phyloP scores from a whole-genome alignment of 1,140 invertebrate genomes.

The Galendromus occidentalis region DNA sequence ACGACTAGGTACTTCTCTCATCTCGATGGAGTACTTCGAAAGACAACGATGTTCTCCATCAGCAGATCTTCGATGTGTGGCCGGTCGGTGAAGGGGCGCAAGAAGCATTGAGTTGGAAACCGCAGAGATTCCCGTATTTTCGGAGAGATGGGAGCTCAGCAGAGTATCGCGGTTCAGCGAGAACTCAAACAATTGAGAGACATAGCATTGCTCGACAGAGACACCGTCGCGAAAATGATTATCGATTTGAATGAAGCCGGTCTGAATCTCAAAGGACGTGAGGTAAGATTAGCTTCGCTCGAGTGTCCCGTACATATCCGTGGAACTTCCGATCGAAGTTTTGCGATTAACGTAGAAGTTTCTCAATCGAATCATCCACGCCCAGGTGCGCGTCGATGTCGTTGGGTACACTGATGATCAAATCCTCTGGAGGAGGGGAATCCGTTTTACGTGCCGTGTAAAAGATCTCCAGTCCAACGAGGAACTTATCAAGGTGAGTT shows the following conservation, averaged over 20 bases:
- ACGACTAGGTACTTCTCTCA: too few relatives aligned
- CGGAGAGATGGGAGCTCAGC: neutral
- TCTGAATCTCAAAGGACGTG: neutral
- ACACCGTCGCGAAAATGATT: neutral
- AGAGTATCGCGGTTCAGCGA: neutral
- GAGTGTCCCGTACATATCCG: too few relatives aligned
- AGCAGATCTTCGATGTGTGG: too few relatives aligned
- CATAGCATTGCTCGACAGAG: neutral
- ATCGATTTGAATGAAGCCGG: slow-evolving; percentile 6
- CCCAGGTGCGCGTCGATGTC: neutral
- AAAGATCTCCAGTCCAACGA: neutral
- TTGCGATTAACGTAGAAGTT: neutral
- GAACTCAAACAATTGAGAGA: neutral
- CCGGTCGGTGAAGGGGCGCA: too few relatives aligned
- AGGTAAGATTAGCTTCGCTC: neutral
- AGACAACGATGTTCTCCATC: too few relatives aligned
- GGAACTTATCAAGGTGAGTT: neutral
- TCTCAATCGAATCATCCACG: neutral
- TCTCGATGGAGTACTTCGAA: too few relatives aligned
- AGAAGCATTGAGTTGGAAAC: too few relatives aligned
- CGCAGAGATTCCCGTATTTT: too few relatives aligned
- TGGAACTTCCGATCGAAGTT: too few relatives aligned
- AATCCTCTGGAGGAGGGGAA: neutral
- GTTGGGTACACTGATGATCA: neutral
- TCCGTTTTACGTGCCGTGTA: neutral